phyloP scores from a whole-genome alignment of 2,797 vertebrate species.

The Characodon lateralis region DNA sequence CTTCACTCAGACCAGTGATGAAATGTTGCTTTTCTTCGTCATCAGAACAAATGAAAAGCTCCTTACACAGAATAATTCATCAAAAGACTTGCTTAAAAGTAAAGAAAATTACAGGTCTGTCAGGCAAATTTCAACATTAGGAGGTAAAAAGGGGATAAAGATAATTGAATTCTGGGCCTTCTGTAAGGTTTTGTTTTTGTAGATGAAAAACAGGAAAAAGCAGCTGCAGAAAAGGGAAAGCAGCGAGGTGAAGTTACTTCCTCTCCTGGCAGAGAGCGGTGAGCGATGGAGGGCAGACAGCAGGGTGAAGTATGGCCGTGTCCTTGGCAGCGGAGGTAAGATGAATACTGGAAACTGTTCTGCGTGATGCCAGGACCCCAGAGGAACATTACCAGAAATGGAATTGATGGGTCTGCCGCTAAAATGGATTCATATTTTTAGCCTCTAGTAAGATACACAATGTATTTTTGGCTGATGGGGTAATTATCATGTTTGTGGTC shows the following conservation, averaged over 20 bases:
- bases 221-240: constrained; percentile 1
- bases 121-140: no score
- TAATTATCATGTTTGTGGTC: constrained; percentile 35
- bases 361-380: constrained; percentile 32
- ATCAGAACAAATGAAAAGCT: not conserved
- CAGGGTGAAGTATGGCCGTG: constrained; percentile 31
- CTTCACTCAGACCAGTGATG: not conserved
- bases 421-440: constrained; percentile 48
- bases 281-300: constrained; percentile 48
- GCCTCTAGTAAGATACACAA: constrained; percentile 7
- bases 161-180: no score
- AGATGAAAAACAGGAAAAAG: not conserved
- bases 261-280: constrained; percentile 11
- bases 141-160: no score
- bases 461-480: constrained; percentile 36
- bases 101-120: not conserved
- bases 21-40: not conserved
- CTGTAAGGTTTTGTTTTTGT: no score
- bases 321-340: constrained; percentile 52
- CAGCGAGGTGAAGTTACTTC: not conserved
- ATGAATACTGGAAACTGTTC: constrained; percentile 52
- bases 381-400: constrained; percentile 47
- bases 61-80: not conserved
- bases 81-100: not conserved
- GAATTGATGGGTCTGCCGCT: constrained; percentile 33